Evolutionary conservation across 2,888 invertebrate genomes (phyloP).

Genomic region (Glomeris marginata): DNA sequence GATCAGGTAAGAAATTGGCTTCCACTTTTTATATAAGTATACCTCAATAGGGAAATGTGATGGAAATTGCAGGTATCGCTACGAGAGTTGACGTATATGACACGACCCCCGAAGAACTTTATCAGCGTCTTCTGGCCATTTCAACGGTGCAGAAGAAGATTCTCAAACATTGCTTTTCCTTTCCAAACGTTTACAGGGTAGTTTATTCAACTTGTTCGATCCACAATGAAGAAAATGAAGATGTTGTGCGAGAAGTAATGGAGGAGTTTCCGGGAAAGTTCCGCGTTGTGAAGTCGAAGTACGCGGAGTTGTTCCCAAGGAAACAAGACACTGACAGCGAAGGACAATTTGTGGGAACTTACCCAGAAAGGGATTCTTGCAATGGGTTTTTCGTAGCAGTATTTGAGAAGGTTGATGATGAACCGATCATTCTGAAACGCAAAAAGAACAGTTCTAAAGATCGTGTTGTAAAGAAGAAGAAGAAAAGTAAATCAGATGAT

Average conservation of each 20-base stretch:
- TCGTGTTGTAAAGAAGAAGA: no score
- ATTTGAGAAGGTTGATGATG: constrained; percentile 37
- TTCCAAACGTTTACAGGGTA: constrained; percentile 67
- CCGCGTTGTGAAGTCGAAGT: neutral
- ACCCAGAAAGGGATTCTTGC: constrained; percentile 58
- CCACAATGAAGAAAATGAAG: constrained; percentile 80
- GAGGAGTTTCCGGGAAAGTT: constrained; percentile 29
- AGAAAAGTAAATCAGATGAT: no score
- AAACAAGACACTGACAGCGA: constrained; percentile 44
- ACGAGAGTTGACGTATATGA: neutral
- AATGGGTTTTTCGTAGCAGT: constrained; percentile 94
- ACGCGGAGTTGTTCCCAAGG: constrained; percentile 2
- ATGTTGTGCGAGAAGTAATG: constrained; percentile 60
- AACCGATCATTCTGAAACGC: neutral
- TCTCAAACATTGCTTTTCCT: constrained; percentile 70
- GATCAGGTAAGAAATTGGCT: constrained; percentile 52
- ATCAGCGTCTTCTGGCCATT: constrained; percentile 22
- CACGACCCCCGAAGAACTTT: neutral
- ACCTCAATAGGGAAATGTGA: constrained; percentile 1
- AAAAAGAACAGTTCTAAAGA: neutral
- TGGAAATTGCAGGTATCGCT: neutral
- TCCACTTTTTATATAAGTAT: constrained; percentile 1
- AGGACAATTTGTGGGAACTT: constrained; percentile 57
- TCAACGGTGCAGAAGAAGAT: constrained; percentile 59
- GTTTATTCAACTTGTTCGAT: constrained; percentile 96